phyloP scores from a whole-genome alignment of 64 coral and sea anemone species.

The Hydrozoanthus tunicans region DNA sequence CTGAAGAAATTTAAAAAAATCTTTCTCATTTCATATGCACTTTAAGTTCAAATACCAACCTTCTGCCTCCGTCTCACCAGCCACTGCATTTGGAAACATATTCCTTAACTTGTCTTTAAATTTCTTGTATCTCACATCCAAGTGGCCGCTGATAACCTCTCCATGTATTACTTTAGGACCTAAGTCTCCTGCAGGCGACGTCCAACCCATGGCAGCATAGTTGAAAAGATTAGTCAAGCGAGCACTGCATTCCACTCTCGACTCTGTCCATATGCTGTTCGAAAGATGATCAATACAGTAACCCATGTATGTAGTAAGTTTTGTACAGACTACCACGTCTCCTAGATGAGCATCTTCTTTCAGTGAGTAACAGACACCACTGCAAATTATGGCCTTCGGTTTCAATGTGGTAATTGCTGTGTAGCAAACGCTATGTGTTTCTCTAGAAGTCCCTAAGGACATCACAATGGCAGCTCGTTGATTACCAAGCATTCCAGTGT shows the following conservation, averaged over 20 bases:
- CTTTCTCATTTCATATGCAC: no score
- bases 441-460: background rate
- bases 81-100: background rate
- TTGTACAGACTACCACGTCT: background rate
- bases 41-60: background rate
- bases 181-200: background rate
- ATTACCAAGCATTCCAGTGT: background rate
- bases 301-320: background rate
- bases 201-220: background rate
- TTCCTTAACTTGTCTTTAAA: background rate
- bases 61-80: constrained; percentile 17
- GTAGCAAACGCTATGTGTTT: background rate
- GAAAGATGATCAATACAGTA: background rate
- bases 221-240: background rate
- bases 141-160: background rate
- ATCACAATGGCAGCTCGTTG: constrained; percentile 3
- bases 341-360: background rate
- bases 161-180: background rate
- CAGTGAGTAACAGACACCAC: background rate
- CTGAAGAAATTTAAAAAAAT: no score
- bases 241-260: background rate
- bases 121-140: background rate
- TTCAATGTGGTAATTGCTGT: background rate
- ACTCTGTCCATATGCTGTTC: background rate
- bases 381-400: background rate